Base-by-base conservation (phyloP, 2,113 vertebrate genomes). In the Pluvialis apricaria region DNA sequence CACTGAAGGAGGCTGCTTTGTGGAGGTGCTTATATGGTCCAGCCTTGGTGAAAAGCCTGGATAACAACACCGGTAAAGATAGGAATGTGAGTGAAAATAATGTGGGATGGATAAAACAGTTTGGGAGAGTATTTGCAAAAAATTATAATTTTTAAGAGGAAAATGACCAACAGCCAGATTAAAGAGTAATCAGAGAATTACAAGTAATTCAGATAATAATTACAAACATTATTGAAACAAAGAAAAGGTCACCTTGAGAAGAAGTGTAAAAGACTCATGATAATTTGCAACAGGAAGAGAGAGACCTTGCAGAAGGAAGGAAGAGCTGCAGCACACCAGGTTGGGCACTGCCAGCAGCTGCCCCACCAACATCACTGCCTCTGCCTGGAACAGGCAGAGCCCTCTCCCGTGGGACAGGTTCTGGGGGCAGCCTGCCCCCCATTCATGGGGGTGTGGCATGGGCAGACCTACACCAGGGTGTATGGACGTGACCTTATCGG, bases 321-420 rank as follows among this genome's bases (percentile, higher is more conserved):
- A 57, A 49, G 16, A 70, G 12, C 6, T 60, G 10, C 25, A 61
- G 22, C 19, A n/a, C 13, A 44, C 2, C 24, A 38, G 18, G 14
- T 0, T 65, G 40, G 44, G 9, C 22, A 25, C 42, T 76, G 42
- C 11, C 28, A 29, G 34, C 15, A 77, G 40, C 34, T 1, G 4
- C 7, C 8, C 19, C 21, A 44, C 14, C 40, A 25, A 7, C 20
- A 7, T 20, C 6, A 16, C 10, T 3, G 3, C 5, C 29, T 51
- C 38, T 54, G 38, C 13, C 11, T 20, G 25, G 26, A 20, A 20
- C 49, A 55, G 28, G 25, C 34, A 73, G 60, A 70, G 20, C 10
- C 15, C 8, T 21, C 24, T 58, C 26, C 6, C 0, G 0, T 17
- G 34, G 38, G 24, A 44, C 4, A 54, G 29, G 10, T n/a, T 8